A percentile compares a stretch with the other conserved stretches of the same genome.
These are phyloP conservation scores for Acrobeloides nanus DNA, from an alignment of 2,888 invertebrate genomes.

Conservation along the genomic window DNA sequence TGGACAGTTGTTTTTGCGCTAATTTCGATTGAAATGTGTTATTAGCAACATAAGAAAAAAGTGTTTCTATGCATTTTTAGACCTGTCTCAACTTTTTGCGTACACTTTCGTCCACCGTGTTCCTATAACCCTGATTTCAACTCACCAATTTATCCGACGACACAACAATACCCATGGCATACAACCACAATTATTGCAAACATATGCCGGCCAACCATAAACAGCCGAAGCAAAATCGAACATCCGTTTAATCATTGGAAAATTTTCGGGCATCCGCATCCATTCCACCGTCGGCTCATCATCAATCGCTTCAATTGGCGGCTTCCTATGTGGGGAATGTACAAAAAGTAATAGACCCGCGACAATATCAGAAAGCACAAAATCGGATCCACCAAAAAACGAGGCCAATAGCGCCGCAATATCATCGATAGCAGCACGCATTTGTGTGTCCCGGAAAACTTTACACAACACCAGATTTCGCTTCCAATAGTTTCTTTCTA, in stretches of 20 bases:
- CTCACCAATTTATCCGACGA: constrained; percentile 5
- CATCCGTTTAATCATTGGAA: constrained; percentile 60
- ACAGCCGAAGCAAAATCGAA: constrained; percentile 73
- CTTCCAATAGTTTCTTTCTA: constrained; percentile 36
- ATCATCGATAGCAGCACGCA: constrained; percentile 48
- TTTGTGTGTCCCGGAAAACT: constrained; percentile 39
- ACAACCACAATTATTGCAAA: constrained; percentile 35
- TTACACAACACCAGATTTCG: constrained; percentile 42
- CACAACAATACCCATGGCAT: constrained; percentile 26
- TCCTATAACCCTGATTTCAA: too few relatives aligned
- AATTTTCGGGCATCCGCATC: constrained; percentile 52
- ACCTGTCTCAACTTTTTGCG: too few relatives aligned
- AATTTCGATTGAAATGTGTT: too few relatives aligned
- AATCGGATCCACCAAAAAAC: constrained; percentile 60
- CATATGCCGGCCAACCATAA: constrained; percentile 79
- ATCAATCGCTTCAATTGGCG: constrained; percentile 53
- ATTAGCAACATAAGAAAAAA: too few relatives aligned
- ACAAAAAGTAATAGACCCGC: constrained; percentile 76
- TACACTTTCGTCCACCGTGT: too few relatives aligned
- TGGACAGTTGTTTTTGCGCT: too few relatives aligned
- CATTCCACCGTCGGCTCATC: constrained; percentile 68
- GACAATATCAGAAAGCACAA: constrained; percentile 79
- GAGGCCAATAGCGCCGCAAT: constrained; percentile 45
- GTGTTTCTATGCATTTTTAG: too few relatives aligned
- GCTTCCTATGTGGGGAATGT: constrained; percentile 65